Conservation (phyloP, 2,113 vertebrate species). For the Lagenorhynchus albirostris region DNA sequence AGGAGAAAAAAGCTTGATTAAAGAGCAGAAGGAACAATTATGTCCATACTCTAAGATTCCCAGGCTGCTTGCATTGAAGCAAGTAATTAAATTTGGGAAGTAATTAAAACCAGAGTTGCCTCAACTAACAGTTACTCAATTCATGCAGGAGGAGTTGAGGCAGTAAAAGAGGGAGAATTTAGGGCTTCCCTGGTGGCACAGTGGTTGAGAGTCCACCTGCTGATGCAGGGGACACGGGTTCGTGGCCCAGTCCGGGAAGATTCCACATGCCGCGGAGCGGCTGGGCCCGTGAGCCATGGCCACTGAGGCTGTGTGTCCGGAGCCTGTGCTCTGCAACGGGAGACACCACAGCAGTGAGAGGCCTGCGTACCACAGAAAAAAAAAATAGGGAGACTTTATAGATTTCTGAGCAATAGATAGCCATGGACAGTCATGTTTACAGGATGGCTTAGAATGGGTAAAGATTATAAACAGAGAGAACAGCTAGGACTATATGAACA, state of each 20-base stretch:
- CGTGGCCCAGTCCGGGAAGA: no score
- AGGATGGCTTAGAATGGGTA: neutral
- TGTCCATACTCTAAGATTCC: neutral
- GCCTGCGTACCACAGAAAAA: no score
- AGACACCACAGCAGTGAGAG: no score
- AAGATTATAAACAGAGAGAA: neutral
- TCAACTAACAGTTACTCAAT: neutral
- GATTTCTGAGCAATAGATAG: neutral
- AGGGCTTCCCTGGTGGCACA: no score
- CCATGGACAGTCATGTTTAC: neutral
- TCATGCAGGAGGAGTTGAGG: neutral
- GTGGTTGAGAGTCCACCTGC: no score
- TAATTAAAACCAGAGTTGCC: neutral
- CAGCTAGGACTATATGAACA: neutral
- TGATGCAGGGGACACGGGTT: no score
- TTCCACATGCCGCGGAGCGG: rapidly evolving
- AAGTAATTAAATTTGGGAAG: neutral
- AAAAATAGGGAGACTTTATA: neutral
- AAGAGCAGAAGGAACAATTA: neutral
- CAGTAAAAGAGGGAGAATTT: neutral
- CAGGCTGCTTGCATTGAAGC: neutral
- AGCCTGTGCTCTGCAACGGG: no score
- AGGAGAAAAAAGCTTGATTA: neutral
- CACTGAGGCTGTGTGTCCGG: rapidly evolving
- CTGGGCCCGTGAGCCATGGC: no score